phyloP scores from a whole-genome alignment of 2,888 invertebrate species.

The Drosophila anceps region DNA sequence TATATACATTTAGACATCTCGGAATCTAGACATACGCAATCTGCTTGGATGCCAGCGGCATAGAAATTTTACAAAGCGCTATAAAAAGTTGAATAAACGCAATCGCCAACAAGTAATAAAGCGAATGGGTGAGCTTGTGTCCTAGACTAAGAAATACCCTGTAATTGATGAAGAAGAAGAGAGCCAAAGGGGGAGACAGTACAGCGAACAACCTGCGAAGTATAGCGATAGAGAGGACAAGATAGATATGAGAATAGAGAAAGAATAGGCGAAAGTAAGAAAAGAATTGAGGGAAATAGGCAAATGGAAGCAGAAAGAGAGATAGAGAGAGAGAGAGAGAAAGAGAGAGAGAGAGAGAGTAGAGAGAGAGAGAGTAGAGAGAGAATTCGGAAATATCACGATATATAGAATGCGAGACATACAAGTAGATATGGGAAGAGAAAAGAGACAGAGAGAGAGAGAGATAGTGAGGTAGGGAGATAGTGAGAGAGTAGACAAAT shows the following conservation, averaged over 20 bases:
- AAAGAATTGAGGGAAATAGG: neutral
- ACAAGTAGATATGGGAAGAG: neutral
- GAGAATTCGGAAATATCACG: too few species aligned
- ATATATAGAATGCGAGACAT: neutral
- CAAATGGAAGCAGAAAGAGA: neutral
- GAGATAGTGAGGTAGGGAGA: neutral
- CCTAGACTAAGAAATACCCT: neutral
- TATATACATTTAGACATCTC: neutral
- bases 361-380: neutral
- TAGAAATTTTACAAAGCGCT: conserved; percentile 9
- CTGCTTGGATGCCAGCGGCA: conserved; percentile 8
- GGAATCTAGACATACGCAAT: neutral
- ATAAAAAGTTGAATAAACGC: conserved; percentile 13
- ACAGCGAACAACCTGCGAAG: too few species aligned
- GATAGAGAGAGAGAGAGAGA: neutral
- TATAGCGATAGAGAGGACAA: neutral
- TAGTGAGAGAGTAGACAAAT: neutral
- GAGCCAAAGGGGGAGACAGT: too few species aligned
- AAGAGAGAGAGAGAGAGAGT: neutral
- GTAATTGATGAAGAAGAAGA: neutral
- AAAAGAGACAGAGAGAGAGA: neutral
- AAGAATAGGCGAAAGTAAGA: too few species aligned
- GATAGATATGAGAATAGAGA: neutral
- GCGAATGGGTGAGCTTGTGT: neutral
- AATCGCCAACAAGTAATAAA: neutral